Percentiles rank a stretch among this genome's conserved stretches.
These are phyloP conservation scores for Hassar affinis DNA, from an alignment of 2,113 vertebrate genomes.

Conservation along the genomic window DNA sequence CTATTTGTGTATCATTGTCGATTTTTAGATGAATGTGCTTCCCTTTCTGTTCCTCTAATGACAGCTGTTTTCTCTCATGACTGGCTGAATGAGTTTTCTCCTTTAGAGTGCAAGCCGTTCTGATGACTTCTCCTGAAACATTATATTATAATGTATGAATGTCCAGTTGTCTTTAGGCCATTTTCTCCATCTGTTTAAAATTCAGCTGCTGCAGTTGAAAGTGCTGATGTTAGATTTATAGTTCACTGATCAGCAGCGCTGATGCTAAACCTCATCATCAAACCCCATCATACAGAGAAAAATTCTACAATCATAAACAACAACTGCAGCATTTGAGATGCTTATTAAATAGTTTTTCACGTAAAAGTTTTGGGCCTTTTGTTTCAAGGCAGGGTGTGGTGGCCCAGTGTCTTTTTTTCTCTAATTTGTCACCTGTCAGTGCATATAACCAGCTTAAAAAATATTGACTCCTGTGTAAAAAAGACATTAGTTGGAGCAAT, in stretches of 20 bases:
- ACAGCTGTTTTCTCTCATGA: not conserved
- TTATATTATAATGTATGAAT: not conserved
- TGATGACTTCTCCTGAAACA: not conserved
- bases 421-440: no score
- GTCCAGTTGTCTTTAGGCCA: not conserved
- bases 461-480: not conserved
- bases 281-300: not conserved
- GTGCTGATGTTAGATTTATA: constrained; percentile 60
- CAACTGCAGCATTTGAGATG: not conserved
- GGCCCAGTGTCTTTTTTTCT: not conserved
- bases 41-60: not conserved
- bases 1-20: not conserved
- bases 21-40: not conserved
- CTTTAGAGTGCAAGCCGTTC: not conserved
- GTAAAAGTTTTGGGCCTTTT: not conserved
- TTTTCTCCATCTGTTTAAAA: constrained; percentile 41
- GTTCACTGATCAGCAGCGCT: constrained; percentile 62
- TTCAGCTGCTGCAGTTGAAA: constrained; percentile 49
- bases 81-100: not conserved
- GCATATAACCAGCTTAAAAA: no score
- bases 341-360: not conserved
- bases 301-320: not conserved
- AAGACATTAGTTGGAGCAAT: no score
- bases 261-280: constrained; percentile 40
- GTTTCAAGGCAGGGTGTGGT: not conserved